Evolutionary conservation across 2,797 vertebrate genomes (phyloP).

Genomic region (Poeciliopsis paucimaculata): DNA sequence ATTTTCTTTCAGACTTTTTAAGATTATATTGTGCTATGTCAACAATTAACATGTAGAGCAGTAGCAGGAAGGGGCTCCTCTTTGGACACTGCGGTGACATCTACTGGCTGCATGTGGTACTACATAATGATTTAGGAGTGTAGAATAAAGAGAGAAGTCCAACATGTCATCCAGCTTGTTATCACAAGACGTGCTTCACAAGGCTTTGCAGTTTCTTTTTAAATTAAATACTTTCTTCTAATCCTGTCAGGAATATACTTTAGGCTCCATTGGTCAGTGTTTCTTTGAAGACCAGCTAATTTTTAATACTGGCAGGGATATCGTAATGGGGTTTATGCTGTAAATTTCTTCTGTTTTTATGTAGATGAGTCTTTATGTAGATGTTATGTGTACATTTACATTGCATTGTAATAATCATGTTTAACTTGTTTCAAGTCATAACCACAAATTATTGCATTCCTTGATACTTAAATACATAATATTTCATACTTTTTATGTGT

Average conservation of each 20-base stretch:
- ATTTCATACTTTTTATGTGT: background rate
- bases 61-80: background rate
- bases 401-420: background rate
- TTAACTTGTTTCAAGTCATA: background rate
- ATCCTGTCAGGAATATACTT: background rate
- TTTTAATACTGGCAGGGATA: background rate
- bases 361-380: background rate
- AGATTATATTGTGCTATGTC: background rate
- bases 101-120: conserved; percentile 5
- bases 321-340: background rate
- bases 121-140: background rate
- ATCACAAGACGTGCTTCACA: background rate
- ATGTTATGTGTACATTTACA: background rate
- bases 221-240: background rate
- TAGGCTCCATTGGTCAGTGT: background rate
- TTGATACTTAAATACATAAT: background rate
- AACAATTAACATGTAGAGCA: background rate
- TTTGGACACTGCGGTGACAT: background rate
- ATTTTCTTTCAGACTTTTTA: background rate
- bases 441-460: background rate
- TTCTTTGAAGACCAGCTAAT: background rate
- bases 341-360: background rate
- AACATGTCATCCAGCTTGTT: background rate
- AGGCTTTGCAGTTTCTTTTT: background rate
- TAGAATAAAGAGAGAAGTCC: background rate